Conservation (phyloP, 2,888 invertebrate genomes). For the Agrotis puta region DNA sequence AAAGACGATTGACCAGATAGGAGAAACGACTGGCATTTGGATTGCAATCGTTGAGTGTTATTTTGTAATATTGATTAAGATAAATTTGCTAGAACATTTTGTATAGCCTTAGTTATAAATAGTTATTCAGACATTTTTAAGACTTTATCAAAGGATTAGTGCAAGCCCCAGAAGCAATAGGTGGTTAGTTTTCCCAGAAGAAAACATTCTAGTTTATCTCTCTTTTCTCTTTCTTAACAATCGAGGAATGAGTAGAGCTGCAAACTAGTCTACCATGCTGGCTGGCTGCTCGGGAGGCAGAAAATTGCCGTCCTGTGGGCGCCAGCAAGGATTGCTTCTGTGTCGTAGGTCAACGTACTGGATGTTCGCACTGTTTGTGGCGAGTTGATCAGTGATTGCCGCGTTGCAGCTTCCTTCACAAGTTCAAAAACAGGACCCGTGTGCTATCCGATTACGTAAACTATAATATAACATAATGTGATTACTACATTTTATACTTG, state of each 20-base stretch:
- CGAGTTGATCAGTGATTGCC: slow-evolving; percentile 33
- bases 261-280: background rate
- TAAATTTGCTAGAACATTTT: background rate
- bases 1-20: background rate
- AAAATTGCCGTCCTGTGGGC: background rate
- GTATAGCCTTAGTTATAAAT: background rate
- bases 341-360: slow-evolving; percentile 5
- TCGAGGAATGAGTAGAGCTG: slow-evolving; percentile 40
- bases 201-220: slow-evolving; percentile 10
- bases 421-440: slow-evolving; percentile 76
- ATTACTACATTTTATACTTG: slow-evolving; percentile 72
- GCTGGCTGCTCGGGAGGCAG: background rate
- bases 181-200: background rate
- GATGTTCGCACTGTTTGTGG: slow-evolving; percentile 27
- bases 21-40: background rate
- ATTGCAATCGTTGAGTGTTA: background rate
- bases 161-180: background rate
- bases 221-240: slow-evolving; percentile 42
- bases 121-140: slow-evolving; percentile 11
- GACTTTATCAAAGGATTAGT: slow-evolving; percentile 2
- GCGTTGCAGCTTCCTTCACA: slow-evolving; percentile 63
- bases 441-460: slow-evolving; percentile 72
- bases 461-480: slow-evolving; percentile 73
- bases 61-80: slow-evolving; percentile 1
- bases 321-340: background rate